A percentile compares a stretch with the other conserved stretches of the same genome.
phyloP scores from a whole-genome alignment of 2,113 vertebrate genomes.

The Leptocoma aspasia region DNA sequence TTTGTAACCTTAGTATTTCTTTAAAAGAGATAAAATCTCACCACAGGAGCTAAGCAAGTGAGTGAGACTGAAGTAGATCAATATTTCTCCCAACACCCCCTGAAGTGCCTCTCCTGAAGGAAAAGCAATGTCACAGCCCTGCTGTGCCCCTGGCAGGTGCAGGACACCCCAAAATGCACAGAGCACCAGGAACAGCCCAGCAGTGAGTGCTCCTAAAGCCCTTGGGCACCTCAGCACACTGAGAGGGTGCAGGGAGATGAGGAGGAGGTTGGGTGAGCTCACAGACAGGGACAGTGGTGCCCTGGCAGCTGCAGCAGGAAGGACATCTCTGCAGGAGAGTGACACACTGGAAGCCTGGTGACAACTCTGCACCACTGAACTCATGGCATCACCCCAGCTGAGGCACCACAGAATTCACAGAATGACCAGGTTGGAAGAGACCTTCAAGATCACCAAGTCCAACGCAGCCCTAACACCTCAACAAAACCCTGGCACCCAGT shows the following conservation, averaged over 20 bases:
- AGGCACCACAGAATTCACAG: too few relatives aligned
- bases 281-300: accelerated
- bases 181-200: neutral
- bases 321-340: too few relatives aligned
- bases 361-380: neutral
- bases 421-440: too few relatives aligned
- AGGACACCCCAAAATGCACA: neutral
- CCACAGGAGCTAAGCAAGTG: neutral
- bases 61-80: neutral
- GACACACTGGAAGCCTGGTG: accelerated
- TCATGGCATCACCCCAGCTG: accelerated
- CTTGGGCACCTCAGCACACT: neutral
- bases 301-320: neutral
- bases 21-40: neutral
- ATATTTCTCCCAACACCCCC: neutral
- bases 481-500: too few relatives aligned
- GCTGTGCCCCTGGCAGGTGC: neutral
- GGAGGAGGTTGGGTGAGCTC: too few relatives aligned
- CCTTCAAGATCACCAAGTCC: too few relatives aligned
- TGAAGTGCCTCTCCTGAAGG: neutral
- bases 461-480: too few relatives aligned
- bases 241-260: neutral
- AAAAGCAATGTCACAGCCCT: neutral
- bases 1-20: neutral
- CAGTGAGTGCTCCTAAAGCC: accelerated